Evolutionary conservation across 2,113 vertebrate genomes (phyloP), one percentile per base, ranked within the genome.

Genomic region (Parus major): DNA sequence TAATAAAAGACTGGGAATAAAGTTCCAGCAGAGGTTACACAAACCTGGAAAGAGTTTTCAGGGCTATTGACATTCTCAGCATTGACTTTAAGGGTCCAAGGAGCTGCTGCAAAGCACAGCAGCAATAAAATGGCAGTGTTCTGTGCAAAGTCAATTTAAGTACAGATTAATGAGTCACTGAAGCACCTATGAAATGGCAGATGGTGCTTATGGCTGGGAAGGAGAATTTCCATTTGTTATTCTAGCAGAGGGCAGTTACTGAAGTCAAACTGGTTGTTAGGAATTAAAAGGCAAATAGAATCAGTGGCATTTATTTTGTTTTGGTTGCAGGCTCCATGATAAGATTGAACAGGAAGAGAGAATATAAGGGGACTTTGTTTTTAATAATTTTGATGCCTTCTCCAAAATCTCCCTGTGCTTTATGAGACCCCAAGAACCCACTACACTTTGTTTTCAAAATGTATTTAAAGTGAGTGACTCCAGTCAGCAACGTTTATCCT

Each of bases 151-250:
- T 66, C 90, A 76, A 47, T 82, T 69, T 39, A 89, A 82, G 73
- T 64, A 31, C 60, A 68, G 66, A 73, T 59, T 91, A 93, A 96
- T 92, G 94, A 97, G 64, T 89, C 88, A 79, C 71, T 61, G 90
- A 89, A 95, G 85, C 84, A 60, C 80, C 92, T 86, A 68, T 75
- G 88, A 90, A 95, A 91, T 78, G 68, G 70, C 96, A 97, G 95
- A 95, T 95, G 96, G 88, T 91, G 85, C 86, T 83, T 69, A n/a
- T 57, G 64, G 33, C 63, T 78, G 66, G 39, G 39, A 63, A 78
- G 63, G 39, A 82, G 47, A 89, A 76, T 50, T 57, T 42, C 22
- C 33, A 59, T 81, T 90, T 96, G 47, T 92, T 95, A 73, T 76
- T 88, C 71, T 63, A 75, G 82, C 71, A 55, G 83, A 91, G 55